Evolutionary conservation across 2,888 invertebrate species (phyloP).

Genomic region (Chrysolina haemoptera): DNA sequence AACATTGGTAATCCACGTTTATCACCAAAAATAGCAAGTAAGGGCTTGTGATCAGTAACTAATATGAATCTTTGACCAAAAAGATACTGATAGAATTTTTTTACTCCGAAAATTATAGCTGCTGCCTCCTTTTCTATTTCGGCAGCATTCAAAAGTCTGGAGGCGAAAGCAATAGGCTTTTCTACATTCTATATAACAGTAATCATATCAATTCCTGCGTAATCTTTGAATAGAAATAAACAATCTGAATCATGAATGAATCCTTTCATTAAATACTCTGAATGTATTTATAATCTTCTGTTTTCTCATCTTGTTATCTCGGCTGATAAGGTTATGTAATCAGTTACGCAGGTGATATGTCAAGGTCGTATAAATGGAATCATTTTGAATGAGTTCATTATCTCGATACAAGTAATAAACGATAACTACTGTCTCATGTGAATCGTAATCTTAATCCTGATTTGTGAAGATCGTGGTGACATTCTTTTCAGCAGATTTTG

Average conservation of each 20-base stretch:
- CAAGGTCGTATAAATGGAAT: slow-evolving; percentile 1
- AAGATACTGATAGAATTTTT: too few relatives aligned
- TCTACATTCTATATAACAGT: too few relatives aligned
- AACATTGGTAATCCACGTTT: too few relatives aligned
- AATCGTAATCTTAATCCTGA: background rate
- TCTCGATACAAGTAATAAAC: background rate
- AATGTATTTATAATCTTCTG: background rate
- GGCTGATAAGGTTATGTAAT: slow-evolving; percentile 1
- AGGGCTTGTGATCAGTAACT: too few relatives aligned
- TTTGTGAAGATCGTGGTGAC: background rate
- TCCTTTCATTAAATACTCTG: background rate
- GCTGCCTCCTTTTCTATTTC: too few relatives aligned
- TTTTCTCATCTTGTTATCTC: slow-evolving; percentile 10
- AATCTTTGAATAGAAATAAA: background rate
- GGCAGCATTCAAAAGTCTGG: too few relatives aligned
- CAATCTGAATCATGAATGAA: slow-evolving; percentile 1
- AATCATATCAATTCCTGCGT: background rate
- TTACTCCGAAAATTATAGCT: too few relatives aligned
- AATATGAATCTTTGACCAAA: too few relatives aligned
- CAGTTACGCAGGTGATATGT: background rate
- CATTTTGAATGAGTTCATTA: background rate
- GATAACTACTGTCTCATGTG: background rate
- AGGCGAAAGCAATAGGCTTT: too few relatives aligned
- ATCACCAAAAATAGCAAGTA: too few relatives aligned
- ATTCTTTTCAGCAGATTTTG: background rate